Base-by-base conservation (phyloP, 2,888 invertebrate genomes). In the Serrognathus titanus region DNA sequence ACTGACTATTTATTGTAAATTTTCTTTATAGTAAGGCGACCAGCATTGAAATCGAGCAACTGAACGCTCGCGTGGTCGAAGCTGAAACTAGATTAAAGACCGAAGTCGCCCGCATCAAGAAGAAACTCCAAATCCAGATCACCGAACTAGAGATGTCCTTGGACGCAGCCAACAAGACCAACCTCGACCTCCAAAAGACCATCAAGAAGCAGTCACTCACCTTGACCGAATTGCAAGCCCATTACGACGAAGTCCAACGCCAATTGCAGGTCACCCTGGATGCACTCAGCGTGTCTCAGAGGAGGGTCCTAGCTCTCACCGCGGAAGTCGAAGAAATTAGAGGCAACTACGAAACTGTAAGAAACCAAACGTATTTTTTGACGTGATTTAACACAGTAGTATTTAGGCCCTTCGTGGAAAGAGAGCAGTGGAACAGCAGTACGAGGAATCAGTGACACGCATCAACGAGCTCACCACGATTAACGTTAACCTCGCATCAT, bases 81-180 rank as follows among this genome's bases (percentile, higher is more conserved):
- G 95, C 96, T 64, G 97, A 97, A 82, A 94, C 94, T 68, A 93
- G 88, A 79, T 83, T 97, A 79, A 96, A 96, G 86, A 89, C 94
- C 72, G 97, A 97, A 80, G 93, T 97, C 56, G 86, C 88, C 66
- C 93, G 97, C 81, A 92, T 97, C 83, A 97, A 97, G 90, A 97
- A 97, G 94, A 97, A 97, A 91, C 83, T 96, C 78, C 96, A 96
- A 82, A 92, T 96, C 77, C 94, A 94, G 75, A 97, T 97, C 81
- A 96, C 96, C 71, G 97, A 97, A 80, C 83, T 97, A 75, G 97
- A 97, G 80, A 87, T 97, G 83, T 92, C 94, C 55, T 86, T 99
- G 80, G 97, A 97, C 81, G 93, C 95, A 70, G 93, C 96, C 82
- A 97, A 98, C 86, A 95, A 97, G 85, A 94, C 90, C 82, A 97